A percentile compares a stretch with the other conserved stretches of the same genome.
These are phyloP conservation scores for Antitype chi DNA, from an alignment of 2,888 invertebrate species.

Conservation along the genomic window DNA sequence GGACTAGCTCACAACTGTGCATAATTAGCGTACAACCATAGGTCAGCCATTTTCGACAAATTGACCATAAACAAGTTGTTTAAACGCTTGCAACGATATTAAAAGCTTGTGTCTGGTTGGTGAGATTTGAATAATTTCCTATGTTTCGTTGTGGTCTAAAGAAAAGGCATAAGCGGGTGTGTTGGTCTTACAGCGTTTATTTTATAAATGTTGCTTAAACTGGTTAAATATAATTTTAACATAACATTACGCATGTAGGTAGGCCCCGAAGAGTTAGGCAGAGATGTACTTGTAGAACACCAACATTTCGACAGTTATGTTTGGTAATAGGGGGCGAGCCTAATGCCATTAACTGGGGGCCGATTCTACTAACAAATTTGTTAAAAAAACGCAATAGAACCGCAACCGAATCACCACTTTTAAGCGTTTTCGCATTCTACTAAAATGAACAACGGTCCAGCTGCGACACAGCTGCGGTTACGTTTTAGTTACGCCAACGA, in stretches of 20 bases:
- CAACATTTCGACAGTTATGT: background rate
- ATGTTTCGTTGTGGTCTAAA: conserved; percentile 59
- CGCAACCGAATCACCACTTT: too few relatives aligned
- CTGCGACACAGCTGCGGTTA: too few relatives aligned
- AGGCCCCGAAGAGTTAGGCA: background rate
- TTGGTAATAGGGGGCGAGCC: background rate
- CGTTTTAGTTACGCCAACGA: too few relatives aligned
- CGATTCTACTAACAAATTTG: too few relatives aligned
- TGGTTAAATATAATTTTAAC: background rate
- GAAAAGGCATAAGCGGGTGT: conserved; percentile 36
- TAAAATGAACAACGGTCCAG: too few relatives aligned
- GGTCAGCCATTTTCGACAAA: conserved; percentile 58
- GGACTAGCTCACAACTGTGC: background rate
- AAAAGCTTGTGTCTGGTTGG: conserved; percentile 49
- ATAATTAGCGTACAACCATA: conserved; percentile 42
- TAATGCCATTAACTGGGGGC: background rate
- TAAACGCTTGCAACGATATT: conserved; percentile 57
- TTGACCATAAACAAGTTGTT: conserved; percentile 58
- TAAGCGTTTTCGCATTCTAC: too few relatives aligned
- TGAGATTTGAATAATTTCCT: conserved; percentile 71
- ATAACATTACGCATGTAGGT: background rate
- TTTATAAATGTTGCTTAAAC: background rate
- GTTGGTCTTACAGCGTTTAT: background rate
- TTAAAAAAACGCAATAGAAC: too few relatives aligned
- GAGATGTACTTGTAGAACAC: too few relatives aligned